phyloP scores from a whole-genome alignment of 2,113 vertebrate genomes.

The Alexandromys fortis region DNA sequence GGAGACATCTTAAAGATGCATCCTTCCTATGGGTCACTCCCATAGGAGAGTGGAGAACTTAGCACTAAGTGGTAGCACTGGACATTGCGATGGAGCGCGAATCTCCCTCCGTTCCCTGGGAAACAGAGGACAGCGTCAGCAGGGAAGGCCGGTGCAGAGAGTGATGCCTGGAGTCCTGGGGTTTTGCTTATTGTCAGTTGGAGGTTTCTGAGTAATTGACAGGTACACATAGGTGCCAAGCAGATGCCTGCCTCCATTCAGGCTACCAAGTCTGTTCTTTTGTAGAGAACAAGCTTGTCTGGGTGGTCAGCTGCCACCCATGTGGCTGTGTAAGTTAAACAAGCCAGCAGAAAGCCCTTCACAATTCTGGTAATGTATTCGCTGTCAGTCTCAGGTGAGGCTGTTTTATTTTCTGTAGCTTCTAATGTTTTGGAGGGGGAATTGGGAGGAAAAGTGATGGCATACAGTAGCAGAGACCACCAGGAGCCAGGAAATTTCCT shows the following conservation, averaged over 20 bases:
- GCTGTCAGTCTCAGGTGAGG: background rate
- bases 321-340: background rate
- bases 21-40: background rate
- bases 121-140: background rate
- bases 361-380: background rate
- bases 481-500: background rate
- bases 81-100: no score
- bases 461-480: fast-evolving
- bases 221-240: fast-evolving
- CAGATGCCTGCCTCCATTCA: fast-evolving
- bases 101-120: background rate
- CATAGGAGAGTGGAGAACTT: background rate
- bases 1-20: background rate
- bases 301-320: background rate
- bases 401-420: background rate
- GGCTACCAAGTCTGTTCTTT: background rate
- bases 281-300: background rate
- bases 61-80: background rate
- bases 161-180: fast-evolving
- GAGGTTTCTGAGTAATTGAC: background rate
- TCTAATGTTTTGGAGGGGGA: background rate
- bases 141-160: fast-evolving
- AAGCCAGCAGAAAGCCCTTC: background rate
- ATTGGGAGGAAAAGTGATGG: background rate
- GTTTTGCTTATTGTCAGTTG: no score